Conservation (phyloP, 2,113 vertebrate species). For the Pluvianellus socialis region DNA sequence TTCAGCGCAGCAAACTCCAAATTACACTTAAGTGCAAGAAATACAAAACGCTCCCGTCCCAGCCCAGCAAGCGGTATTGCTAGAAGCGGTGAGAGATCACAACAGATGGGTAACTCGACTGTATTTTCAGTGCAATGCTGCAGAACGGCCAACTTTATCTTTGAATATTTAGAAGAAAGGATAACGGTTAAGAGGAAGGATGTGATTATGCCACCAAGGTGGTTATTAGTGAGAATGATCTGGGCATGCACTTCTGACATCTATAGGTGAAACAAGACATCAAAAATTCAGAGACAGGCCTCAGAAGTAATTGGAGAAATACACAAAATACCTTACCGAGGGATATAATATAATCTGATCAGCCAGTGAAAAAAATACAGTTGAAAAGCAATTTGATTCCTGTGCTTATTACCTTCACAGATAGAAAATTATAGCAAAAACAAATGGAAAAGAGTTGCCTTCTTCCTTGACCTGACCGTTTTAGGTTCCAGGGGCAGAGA, state of each 20-base stretch:
- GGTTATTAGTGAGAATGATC: not conserved
- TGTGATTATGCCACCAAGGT: not conserved
- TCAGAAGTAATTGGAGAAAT: not conserved
- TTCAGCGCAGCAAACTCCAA: not conserved
- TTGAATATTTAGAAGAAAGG: not conserved
- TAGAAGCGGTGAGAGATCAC: not conserved
- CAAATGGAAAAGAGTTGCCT: not conserved
- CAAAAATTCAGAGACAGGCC: not conserved
- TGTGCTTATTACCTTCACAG: not conserved
- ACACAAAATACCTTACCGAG: not conserved
- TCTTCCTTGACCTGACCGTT: not conserved
- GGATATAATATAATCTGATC: not conserved
- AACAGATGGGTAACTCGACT: not conserved
- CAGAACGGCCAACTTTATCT: not conserved
- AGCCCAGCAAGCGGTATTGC: not conserved
- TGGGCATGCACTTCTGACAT: not conserved
- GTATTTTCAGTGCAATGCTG: not conserved
- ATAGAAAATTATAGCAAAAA: not conserved
- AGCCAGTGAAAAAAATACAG: not conserved
- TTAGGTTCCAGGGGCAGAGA: not conserved
- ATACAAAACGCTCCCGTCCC: fast-evolving
- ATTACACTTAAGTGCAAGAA: not conserved
- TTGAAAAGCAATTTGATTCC: not conserved
- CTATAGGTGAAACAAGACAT: not conserved
- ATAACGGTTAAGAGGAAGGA: not conserved